Conservation (phyloP, 2,888 invertebrate genomes). For the Penaeus monodon region DNA sequence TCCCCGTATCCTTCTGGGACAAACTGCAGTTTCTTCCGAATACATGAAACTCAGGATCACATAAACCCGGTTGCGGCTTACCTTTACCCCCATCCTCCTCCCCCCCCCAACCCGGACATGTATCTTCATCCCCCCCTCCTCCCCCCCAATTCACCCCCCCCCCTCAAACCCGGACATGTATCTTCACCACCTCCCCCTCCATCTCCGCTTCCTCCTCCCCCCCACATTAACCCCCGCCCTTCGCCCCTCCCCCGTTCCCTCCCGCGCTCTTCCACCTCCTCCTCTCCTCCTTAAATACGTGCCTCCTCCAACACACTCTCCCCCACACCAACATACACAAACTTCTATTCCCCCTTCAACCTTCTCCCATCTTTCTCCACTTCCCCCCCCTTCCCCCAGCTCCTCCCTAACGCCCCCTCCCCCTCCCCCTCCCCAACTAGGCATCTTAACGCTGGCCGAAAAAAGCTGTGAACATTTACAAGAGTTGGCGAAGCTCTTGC, state of each 20-base stretch:
- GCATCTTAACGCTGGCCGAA: neutral
- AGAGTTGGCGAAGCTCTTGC: too few relatives aligned
- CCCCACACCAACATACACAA: too few relatives aligned
- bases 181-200: neutral
- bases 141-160: neutral
- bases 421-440: neutral
- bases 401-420: neutral
- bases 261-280: neutral
- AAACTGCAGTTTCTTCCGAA: too few relatives aligned
- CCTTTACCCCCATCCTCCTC: too few relatives aligned
- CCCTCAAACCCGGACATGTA: neutral
- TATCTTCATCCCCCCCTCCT: neutral
- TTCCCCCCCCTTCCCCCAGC: neutral
- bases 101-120: neutral
- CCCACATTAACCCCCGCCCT: too few relatives aligned
- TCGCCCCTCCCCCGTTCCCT: neutral
- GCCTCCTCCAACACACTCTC: too few relatives aligned
- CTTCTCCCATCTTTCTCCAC: neutral
- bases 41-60: too few relatives aligned
- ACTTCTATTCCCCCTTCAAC: neutral
- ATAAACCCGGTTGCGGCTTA: too few relatives aligned
- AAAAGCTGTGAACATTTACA: neutral
- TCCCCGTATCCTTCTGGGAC: neutral
- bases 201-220: too few relatives aligned
- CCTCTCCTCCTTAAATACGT: too few relatives aligned